Percentiles rank a stretch among this genome's conserved stretches.
phyloP scores from a whole-genome alignment of 2,888 invertebrate genomes.

The Halictus ligatus region DNA sequence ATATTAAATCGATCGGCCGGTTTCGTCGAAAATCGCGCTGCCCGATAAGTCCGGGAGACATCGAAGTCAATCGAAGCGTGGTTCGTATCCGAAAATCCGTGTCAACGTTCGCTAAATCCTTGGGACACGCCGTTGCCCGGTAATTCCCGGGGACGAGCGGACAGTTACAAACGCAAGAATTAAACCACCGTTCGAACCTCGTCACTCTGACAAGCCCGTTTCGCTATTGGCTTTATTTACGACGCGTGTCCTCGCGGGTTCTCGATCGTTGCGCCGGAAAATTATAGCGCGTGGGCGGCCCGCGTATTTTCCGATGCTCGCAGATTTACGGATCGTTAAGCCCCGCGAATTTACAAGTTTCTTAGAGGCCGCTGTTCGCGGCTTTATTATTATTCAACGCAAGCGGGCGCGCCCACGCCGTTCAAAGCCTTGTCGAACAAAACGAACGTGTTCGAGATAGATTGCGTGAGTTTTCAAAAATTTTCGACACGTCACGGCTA shows the following conservation, averaged over 20 bases:
- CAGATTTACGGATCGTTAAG: conserved; percentile 72
- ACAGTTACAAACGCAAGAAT: background rate
- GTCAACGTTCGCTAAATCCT: background rate
- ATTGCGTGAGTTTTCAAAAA: background rate
- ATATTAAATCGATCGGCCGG: background rate
- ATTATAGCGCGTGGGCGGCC: conserved; percentile 66
- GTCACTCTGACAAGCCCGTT: conserved; percentile 39
- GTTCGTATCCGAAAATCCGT: background rate
- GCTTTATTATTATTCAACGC: conserved; percentile 59
- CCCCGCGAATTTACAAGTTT: conserved; percentile 66
- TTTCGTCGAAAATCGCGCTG: background rate
- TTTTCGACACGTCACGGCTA: background rate
- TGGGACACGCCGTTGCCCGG: background rate
- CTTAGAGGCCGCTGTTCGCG: conserved; percentile 50
- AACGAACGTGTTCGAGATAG: background rate
- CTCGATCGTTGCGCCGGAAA: conserved; percentile 58
- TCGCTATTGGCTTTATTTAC: conserved; percentile 58
- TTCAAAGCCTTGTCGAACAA: background rate
- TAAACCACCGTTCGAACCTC: conserved; percentile 17
- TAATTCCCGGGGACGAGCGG: background rate
- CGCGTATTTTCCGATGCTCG: conserved; percentile 64
- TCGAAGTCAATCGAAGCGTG: background rate
- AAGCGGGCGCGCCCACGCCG: conserved; percentile 56
- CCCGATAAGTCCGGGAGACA: background rate
- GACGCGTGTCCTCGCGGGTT: conserved; percentile 31